phyloP scores from a whole-genome alignment of 2,888 invertebrate species.

The Drosophila monieri region DNA sequence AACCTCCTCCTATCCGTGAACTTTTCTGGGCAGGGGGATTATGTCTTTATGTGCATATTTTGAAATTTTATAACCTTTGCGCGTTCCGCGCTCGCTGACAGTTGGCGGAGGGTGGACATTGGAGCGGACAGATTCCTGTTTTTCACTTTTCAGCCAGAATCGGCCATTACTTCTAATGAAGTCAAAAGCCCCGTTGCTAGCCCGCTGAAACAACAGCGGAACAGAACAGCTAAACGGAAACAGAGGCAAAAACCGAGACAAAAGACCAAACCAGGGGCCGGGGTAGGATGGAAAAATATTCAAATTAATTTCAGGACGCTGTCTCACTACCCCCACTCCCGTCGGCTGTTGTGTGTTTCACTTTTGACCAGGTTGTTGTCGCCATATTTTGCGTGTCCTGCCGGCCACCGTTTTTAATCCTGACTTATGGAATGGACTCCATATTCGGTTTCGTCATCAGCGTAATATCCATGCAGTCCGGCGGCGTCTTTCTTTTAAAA shows the following conservation, averaged over 20 bases:
- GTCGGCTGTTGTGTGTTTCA: slow-evolving; percentile 37
- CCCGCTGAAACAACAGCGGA: slow-evolving; percentile 27
- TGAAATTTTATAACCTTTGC: slow-evolving; percentile 67
- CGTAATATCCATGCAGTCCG: slow-evolving; percentile 48
- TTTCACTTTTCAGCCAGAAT: slow-evolving; percentile 53
- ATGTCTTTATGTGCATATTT: slow-evolving; percentile 68
- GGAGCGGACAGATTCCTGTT: slow-evolving; percentile 36
- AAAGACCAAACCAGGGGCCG: slow-evolving; percentile 10
- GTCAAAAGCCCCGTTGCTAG: slow-evolving; percentile 48
- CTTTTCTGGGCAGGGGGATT: slow-evolving; percentile 50
- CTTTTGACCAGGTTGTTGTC: slow-evolving; percentile 44
- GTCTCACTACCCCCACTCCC: slow-evolving; percentile 43
- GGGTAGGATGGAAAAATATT: slow-evolving; percentile 61
- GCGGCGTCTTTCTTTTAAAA: slow-evolving; percentile 37
- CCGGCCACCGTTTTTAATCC: slow-evolving; percentile 64
- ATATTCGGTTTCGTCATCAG: slow-evolving; percentile 54
- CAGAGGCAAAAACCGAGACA: slow-evolving; percentile 20
- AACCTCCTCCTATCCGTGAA: not conserved
- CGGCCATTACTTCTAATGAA: slow-evolving; percentile 67
- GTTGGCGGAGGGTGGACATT: not conserved
- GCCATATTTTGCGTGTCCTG: slow-evolving; percentile 63
- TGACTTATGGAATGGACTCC: slow-evolving; percentile 68
- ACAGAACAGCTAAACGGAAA: slow-evolving; percentile 18
- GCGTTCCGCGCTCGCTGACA: slow-evolving; percentile 24
- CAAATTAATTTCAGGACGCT: slow-evolving; percentile 68